Evolutionary conservation across 2,888 invertebrate genomes (phyloP).

Genomic region (Hoplodrina blanda): DNA sequence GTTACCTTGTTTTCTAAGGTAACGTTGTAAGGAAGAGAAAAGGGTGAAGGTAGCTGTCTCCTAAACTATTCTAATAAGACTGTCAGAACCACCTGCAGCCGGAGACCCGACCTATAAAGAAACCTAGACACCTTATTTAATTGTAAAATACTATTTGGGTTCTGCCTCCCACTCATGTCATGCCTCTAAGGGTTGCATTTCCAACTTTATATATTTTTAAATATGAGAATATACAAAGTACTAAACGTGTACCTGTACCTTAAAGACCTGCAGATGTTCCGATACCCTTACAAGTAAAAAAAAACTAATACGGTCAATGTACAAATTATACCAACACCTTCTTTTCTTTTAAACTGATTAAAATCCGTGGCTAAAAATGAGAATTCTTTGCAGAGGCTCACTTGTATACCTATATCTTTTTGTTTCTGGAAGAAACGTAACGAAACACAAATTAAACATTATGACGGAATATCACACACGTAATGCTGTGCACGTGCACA

Average conservation of each 20-base stretch:
- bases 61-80: constrained; percentile 27
- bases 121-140: constrained; percentile 22
- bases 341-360: too few relatives aligned
- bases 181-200: too few relatives aligned
- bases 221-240: too few relatives aligned
- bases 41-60: constrained; percentile 11
- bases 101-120: background rate
- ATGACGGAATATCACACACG: constrained; percentile 31
- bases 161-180: background rate
- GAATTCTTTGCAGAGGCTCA: too few relatives aligned
- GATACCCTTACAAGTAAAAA: too few relatives aligned
- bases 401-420: background rate
- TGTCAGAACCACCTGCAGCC: constrained; percentile 24
- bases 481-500: constrained; percentile 44
- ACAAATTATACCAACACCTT: too few relatives aligned
- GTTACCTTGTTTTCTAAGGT: background rate
- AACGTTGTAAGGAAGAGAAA: background rate
- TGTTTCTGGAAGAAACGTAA: constrained; percentile 1
- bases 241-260: too few relatives aligned
- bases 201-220: too few relatives aligned
- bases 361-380: too few relatives aligned
- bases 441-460: constrained; percentile 5
- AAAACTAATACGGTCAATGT: too few relatives aligned
- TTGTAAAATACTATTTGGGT: constrained; percentile 11
- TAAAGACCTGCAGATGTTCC: too few relatives aligned